Base-by-base conservation (phyloP, 2,113 vertebrate genomes). In the Aspiorhynchus laticeps region DNA sequence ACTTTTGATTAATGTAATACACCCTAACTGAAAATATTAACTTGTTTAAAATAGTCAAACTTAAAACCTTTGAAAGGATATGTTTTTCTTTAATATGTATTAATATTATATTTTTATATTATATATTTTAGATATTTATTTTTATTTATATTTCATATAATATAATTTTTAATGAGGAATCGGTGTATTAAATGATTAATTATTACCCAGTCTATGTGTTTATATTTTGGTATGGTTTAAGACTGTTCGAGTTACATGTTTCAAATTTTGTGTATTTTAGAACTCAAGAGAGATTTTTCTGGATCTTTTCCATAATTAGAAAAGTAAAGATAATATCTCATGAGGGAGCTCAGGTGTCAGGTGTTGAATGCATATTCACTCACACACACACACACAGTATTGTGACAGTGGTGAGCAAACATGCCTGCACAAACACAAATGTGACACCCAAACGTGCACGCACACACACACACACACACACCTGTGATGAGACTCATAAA, bases 401-500 rank as follows among this genome's bases (percentile, higher is more conserved):
- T 19, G n/a, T 85, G 73, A 48, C 38, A 3, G 78, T 31, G 33
- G 71, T 31, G 17, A 33, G 65, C 61, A 71, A 63, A 83, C 83
- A 83, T 78, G 85, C 74, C 80, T 79, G 80, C 71, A 48, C 61
- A 65, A 82, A 86, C 51, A 84, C 73, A 85, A 67, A 38, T 67
- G 53, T 33, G 80, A 65, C 46, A 84, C 36, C 85, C 63, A 73
- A 53, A 79, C 17, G 14, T 28, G 10, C 5, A 28, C 15, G 6
- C 59, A 19, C 56, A 51, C 80, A 79, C 81, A 59, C 87, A 67
- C 63, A 7, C 38, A 10, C 80, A 19, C 31, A 51, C 85, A 87
- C 86, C 84, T 86, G 80, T 84, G 86, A 81, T 69, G 80, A 69
- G 80, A 63, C 83, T 75, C 77, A 77, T 92, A 83, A 86, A 88